Evolutionary conservation across 2,113 vertebrate genomes (phyloP).

Genomic region (Orcinus orca): DNA sequence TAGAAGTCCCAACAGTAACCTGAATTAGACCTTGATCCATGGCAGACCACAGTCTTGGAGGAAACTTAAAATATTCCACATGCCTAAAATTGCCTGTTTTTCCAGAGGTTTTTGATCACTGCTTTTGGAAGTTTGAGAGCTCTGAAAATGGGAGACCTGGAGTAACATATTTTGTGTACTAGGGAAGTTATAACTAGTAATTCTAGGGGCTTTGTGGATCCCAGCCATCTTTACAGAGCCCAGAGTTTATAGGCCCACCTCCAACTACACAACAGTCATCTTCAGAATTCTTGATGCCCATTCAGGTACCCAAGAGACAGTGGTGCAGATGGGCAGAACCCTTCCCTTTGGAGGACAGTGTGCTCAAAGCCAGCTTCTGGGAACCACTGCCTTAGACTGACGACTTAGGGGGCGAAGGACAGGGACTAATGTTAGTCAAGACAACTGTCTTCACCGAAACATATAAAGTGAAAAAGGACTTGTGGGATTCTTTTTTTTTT

Average conservation of each 20-base stretch:
- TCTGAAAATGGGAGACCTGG: neutral
- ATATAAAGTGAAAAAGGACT: neutral
- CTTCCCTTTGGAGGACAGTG: neutral
- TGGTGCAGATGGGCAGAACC: neutral
- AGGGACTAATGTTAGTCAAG: neutral
- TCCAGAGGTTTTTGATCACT: neutral
- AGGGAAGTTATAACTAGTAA: neutral
- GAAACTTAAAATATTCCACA: neutral
- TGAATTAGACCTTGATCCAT: conserved; percentile 11
- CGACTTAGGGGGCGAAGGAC: neutral
- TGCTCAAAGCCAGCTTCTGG: neutral
- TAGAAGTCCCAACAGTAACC: conserved; percentile 12
- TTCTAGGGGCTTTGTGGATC: neutral
- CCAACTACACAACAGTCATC: neutral
- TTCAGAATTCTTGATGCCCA: neutral
- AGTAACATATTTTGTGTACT: neutral
- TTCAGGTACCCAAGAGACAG: neutral
- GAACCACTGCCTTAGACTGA: neutral
- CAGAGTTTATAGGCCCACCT: neutral
- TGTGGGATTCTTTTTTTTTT: neutral
- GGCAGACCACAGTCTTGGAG: neutral
- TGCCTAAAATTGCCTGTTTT: neutral
- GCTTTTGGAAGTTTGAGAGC: neutral
- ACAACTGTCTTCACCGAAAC: neutral
- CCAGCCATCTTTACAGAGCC: neutral